A percentile compares a stretch with the other conserved stretches of the same genome.
These are phyloP conservation scores for Elephas maximus DNA, from an alignment of 2,113 vertebrate genomes.

Conservation along the genomic window DNA sequence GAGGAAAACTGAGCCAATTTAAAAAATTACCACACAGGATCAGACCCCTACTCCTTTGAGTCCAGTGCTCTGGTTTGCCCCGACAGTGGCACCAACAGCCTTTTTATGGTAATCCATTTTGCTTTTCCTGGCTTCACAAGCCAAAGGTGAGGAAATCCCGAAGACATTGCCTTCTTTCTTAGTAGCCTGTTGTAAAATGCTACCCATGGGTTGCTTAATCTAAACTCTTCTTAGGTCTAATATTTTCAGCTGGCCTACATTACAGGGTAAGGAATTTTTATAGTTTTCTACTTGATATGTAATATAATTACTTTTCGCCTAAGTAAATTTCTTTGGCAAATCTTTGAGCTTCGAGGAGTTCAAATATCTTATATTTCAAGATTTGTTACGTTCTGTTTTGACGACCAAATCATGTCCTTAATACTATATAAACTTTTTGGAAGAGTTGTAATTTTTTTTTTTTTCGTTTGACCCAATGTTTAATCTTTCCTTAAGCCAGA, in stretches of 20 bases:
- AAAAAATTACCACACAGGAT: not conserved
- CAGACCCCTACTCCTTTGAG: not conserved
- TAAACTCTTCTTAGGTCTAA: slow-evolving; percentile 15
- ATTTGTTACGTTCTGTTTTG: slow-evolving; percentile 35
- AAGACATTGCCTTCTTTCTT: slow-evolving; percentile 17
- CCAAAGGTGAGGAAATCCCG: not conserved
- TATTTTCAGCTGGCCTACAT: slow-evolving; percentile 35
- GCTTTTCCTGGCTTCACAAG: not conserved
- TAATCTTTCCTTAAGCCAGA: slow-evolving; percentile 5
- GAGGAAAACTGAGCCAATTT: slow-evolving; percentile 26
- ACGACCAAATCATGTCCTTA: not conserved
- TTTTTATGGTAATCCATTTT: not conserved
- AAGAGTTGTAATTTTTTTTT: not conserved
- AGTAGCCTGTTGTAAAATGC: not conserved
- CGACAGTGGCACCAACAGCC: not conserved
- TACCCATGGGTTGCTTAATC: not conserved
- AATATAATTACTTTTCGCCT: slow-evolving; percentile 7
- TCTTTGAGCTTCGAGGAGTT: slow-evolving; percentile 13
- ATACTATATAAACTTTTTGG: slow-evolving; percentile 30
- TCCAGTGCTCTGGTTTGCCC: not conserved
- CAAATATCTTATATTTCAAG: slow-evolving; percentile 38
- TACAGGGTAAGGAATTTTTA: slow-evolving; percentile 5
- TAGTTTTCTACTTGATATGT: not conserved
- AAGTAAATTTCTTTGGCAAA: not conserved
- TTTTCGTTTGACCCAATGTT: slow-evolving; percentile 58